A percentile compares a stretch with the other conserved stretches of the same genome.
Conservation (phyloP, 1,140 invertebrate species). For the Drosophila repleta region DNA sequence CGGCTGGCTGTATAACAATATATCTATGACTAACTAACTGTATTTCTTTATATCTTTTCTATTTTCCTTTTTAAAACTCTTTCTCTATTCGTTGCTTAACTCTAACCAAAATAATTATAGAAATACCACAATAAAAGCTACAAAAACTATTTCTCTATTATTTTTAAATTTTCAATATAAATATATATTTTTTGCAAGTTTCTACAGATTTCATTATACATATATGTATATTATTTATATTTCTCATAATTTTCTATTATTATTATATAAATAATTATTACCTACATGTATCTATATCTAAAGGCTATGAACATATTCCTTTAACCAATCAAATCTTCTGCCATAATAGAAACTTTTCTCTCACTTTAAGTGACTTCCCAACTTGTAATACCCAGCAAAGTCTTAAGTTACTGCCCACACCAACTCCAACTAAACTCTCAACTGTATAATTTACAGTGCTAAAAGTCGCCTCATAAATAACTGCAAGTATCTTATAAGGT, state of each 20-base stretch:
- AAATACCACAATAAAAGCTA: not conserved
- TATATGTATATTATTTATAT: not conserved
- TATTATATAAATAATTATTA: no score
- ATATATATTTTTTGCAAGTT: not conserved
- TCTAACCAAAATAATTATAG: not conserved
- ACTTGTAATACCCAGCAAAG: not conserved
- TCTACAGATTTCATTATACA: not conserved
- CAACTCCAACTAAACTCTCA: not conserved
- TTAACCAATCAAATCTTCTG: no score
- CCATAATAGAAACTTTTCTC: no score
- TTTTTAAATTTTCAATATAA: no score
- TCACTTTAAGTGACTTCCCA: not conserved
- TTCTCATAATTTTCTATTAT: not conserved
- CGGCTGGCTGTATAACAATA: no score
- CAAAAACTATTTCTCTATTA: not conserved
- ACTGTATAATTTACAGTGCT: constrained; percentile 4
- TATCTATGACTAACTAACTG: no score
- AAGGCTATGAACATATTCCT: no score
- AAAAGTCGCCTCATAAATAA: constrained; percentile 26
- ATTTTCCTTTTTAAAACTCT: not conserved
- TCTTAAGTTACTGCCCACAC: no score
- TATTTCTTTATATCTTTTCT: no score
- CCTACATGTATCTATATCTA: no score
- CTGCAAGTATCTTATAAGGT: constrained; percentile 6
- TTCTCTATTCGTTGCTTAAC: not conserved